Conservation (phyloP, 1,140 invertebrate species). For the Brachionus rubens region DNA sequence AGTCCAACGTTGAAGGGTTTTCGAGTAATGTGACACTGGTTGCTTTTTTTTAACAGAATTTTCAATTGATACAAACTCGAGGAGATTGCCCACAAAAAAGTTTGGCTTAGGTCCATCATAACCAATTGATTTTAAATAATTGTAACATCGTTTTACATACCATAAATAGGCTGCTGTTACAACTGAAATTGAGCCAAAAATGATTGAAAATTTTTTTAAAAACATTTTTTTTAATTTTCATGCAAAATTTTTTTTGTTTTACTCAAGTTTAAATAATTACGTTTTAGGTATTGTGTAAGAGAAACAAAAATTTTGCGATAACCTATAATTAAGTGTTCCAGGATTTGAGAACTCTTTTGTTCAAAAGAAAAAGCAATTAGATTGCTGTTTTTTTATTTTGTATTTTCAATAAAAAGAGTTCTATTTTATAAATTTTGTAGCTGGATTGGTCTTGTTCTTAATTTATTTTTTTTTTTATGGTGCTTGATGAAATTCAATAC, state of each 20-base stretch:
- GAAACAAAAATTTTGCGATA: slow-evolving; percentile 25
- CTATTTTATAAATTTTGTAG: no score
- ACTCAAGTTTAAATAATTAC: no score
- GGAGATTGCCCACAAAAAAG: slow-evolving; percentile 28
- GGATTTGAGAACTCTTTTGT: no score
- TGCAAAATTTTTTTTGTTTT: no score
- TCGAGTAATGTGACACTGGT: slow-evolving; percentile 31
- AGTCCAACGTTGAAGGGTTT: slow-evolving; percentile 31
- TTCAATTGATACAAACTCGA: slow-evolving; percentile 3
- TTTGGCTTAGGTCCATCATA: slow-evolving; percentile 38
- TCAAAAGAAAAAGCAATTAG: no score
- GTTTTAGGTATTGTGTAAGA: no score
- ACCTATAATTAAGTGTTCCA: slow-evolving; percentile 40
- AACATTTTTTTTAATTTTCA: not conserved
- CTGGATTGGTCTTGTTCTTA: no score
- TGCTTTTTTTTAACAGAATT: not conserved
- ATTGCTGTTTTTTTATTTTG: no score
- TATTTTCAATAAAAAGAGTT: no score
- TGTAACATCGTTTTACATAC: slow-evolving; percentile 23
- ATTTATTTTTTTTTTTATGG: no score
- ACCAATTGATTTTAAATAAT: slow-evolving; percentile 23
- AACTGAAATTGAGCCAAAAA: slow-evolving; percentile 18
- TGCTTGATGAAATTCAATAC: no score
- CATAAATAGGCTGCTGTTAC: not conserved
- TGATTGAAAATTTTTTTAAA: slow-evolving; percentile 14